A percentile compares a stretch with the other conserved stretches of the same genome.
Conservation (phyloP, 2,888 invertebrate species). For the Bedellia somnulentella region DNA sequence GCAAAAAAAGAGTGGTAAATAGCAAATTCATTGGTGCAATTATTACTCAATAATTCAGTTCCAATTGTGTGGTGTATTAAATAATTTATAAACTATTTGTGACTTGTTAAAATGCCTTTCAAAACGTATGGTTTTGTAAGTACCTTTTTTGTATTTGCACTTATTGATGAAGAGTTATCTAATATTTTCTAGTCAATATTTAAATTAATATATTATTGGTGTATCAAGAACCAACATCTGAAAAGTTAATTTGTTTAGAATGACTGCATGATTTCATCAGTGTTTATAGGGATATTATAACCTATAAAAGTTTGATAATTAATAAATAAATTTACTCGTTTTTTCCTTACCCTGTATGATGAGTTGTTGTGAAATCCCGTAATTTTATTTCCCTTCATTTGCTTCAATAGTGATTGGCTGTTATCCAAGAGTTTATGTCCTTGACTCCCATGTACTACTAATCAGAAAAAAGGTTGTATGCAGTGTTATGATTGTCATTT, state of each 20-base stretch:
- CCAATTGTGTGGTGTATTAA: too few relatives aligned
- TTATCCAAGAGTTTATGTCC: conserved; percentile 44
- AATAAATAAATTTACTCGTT: background rate
- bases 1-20: too few relatives aligned
- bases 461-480: conserved; percentile 20
- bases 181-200: conserved; percentile 12
- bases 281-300: conserved; percentile 1
- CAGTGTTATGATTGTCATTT: conserved; percentile 30
- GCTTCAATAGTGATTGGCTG: conserved; percentile 43
- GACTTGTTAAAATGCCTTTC: conserved; percentile 54
- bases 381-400: conserved; percentile 28
- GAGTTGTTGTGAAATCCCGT: conserved; percentile 18
- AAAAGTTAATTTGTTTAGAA: conserved; percentile 11
- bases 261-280: background rate
- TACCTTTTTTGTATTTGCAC: conserved; percentile 18
- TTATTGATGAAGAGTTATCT: conserved; percentile 17
- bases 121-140: conserved; percentile 49
- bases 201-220: too few relatives aligned
- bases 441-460: conserved; percentile 37
- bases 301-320: background rate
- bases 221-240: too few relatives aligned
- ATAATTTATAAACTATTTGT: too few relatives aligned
- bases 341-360: background rate
- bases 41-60: too few relatives aligned
- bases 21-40: too few relatives aligned